Evolutionary conservation across 2,113 vertebrate species (phyloP), one percentile per base, ranked within the genome.

Genomic region (Austrofundulus limnaeus): DNA sequence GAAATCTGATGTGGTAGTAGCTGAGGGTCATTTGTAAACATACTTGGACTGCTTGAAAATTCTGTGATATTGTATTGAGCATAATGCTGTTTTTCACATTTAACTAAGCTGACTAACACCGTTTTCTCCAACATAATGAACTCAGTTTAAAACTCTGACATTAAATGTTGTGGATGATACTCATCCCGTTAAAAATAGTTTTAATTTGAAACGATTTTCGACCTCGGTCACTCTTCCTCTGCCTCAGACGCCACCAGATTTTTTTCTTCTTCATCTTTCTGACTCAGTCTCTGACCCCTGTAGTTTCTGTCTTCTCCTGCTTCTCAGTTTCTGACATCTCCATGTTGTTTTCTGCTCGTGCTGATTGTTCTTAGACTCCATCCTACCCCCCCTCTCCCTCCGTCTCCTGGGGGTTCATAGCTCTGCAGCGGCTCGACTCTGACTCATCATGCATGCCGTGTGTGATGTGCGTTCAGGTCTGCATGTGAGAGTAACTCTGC

Each of bases 381-480:
- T 68, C 57, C n/a, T 39, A n/a, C 41, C 56, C 72, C 46, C 45
- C 11, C 45, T 48, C 47, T 20, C 17, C 31, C 61, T 51, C 46
- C 66, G 72, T 73, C 80, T 81, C 80, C 78, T 31, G 79, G 83
- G 85, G 85, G 53, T 83, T 83, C 74, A 67, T 64, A 67, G 78
- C 81, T 73, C 66, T 78, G 75, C 86, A 72, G 78, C 85, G 83
- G 71, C 70, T 77, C 45, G 48, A 34, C 76, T 83, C 70, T 90
- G 88, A 89, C 83, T 90, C 88, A 89, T 83, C 75, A 80, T 74
- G 81, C 79, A 70, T 84, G 75, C 52, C 48, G 49, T 76, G 80
- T 80, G 52, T 34, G 54, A 63, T 80, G 79, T 66, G 71, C 53
- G 74, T 79, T 54, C 61, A 76, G 61, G 49, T 78, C 66, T 80